These are phyloP conservation scores for Chionoecetes opilio DNA, from an alignment of 1,140 invertebrate genomes.

Conservation along the genomic window DNA sequence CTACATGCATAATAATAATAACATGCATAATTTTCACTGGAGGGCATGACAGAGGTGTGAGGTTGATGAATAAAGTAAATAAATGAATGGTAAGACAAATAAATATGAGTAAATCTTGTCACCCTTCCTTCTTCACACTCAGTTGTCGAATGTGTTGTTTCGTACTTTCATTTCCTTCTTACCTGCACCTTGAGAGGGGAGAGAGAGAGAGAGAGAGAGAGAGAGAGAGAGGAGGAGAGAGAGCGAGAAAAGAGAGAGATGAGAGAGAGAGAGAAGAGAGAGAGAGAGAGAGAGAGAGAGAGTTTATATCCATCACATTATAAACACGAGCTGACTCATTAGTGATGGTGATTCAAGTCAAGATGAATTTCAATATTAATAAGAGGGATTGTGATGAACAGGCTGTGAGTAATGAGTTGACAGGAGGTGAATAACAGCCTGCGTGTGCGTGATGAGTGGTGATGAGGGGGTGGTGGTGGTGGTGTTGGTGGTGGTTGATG, in stretches of 20 bases:
- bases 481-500: neutral
- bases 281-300: conserved; percentile 58
- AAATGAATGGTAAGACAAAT: too few relatives aligned
- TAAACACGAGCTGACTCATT: neutral
- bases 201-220: conserved; percentile 63
- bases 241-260: conserved; percentile 62
- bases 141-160: too few relatives aligned
- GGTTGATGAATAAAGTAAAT: too few relatives aligned
- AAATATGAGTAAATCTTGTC: too few relatives aligned
- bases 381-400: neutral
- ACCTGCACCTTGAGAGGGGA: neutral
- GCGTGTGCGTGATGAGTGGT: too few relatives aligned
- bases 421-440: too few relatives aligned
- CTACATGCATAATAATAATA: too few relatives aligned
- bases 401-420: neutral
- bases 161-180: too few relatives aligned
- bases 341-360: neutral
- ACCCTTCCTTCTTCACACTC: too few relatives aligned
- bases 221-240: conserved; percentile 61
- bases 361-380: too few relatives aligned
- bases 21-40: too few relatives aligned
- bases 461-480: neutral
- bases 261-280: conserved; percentile 65
- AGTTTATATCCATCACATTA: neutral
- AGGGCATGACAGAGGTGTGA: too few relatives aligned